Percentiles rank a stretch among this genome's conserved stretches.
phyloP scores from a whole-genome alignment of 2,888 invertebrate species.

The Cotesia congregata region DNA sequence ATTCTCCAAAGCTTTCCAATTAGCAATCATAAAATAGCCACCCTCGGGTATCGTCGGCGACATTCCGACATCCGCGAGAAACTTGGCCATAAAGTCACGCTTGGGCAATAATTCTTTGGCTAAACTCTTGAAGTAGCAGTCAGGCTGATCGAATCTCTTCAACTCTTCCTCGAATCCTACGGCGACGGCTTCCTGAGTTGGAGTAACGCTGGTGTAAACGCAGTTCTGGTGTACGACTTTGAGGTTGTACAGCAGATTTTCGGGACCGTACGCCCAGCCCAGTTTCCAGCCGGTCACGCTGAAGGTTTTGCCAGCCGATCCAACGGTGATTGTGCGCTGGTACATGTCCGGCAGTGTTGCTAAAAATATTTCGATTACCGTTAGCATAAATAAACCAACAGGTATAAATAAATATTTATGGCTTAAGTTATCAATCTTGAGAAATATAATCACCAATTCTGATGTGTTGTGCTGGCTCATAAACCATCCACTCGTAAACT shows the following conservation, averaged over 20 bases:
- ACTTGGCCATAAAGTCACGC: constrained; percentile 83
- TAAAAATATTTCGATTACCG: constrained; percentile 59
- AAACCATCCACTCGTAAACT: constrained; percentile 98
- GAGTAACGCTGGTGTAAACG: constrained; percentile 92
- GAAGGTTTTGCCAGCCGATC: constrained; percentile 98
- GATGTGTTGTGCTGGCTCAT: constrained; percentile 85
- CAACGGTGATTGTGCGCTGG: constrained; percentile 96
- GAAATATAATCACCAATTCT: constrained; percentile 81
- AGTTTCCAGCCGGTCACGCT: constrained; percentile 98
- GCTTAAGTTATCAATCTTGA: background rate
- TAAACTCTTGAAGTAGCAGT: constrained; percentile 87
- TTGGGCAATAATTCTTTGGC: constrained; percentile 82
- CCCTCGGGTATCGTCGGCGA: constrained; percentile 94
- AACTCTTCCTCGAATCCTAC: constrained; percentile 90
- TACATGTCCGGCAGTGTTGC: constrained; percentile 97
- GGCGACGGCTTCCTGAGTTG: constrained; percentile 94
- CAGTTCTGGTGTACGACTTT: constrained; percentile 95
- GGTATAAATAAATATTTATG: background rate
- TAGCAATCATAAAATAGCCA: constrained; percentile 97
- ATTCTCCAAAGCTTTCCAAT: constrained; percentile 84
- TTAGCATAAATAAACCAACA: constrained; percentile 1
- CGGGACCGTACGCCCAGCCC: constrained; percentile 97
- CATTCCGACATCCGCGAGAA: constrained; percentile 86
- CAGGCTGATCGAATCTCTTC: constrained; percentile 77
- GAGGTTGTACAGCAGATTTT: constrained; percentile 82